Conservation (phyloP, 1,140 invertebrate species). For the Proales similis region DNA sequence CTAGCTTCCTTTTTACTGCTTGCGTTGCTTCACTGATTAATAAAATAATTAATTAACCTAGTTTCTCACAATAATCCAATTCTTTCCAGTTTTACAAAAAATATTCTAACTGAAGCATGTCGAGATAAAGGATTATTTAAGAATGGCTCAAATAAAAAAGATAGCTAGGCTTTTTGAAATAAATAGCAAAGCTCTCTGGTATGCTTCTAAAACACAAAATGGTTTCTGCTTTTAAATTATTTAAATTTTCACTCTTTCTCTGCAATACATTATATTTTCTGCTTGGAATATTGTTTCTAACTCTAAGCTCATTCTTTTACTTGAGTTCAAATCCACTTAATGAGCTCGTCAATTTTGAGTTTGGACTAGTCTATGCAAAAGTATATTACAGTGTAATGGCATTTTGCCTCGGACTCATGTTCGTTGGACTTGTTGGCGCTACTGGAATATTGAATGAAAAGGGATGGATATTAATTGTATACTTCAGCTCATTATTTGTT, state of each 20-base stretch:
- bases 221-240: conserved; percentile 30
- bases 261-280: conserved; percentile 37
- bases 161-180: too few relatives aligned
- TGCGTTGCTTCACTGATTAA: too few relatives aligned
- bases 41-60: too few relatives aligned
- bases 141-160: too few relatives aligned
- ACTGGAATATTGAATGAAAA: conserved; percentile 29
- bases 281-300: conserved; percentile 7
- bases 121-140: too few relatives aligned
- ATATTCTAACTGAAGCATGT: background rate
- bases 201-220: conserved; percentile 32
- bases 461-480: conserved; percentile 29
- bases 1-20: too few relatives aligned
- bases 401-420: conserved; percentile 20
- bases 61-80: too few relatives aligned
- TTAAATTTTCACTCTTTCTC: conserved; percentile 25
- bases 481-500: conserved; percentile 27
- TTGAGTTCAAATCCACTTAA: conserved; percentile 30
- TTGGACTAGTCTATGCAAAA: conserved; percentile 30
- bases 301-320: conserved; percentile 7
- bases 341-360: conserved; percentile 29
- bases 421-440: conserved; percentile 28
- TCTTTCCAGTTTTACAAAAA: too few relatives aligned
- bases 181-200: too few relatives aligned
- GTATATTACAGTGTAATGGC: conserved; percentile 15